Conservation (phyloP, 2,888 invertebrate species). For the Drosophila incognita region DNA sequence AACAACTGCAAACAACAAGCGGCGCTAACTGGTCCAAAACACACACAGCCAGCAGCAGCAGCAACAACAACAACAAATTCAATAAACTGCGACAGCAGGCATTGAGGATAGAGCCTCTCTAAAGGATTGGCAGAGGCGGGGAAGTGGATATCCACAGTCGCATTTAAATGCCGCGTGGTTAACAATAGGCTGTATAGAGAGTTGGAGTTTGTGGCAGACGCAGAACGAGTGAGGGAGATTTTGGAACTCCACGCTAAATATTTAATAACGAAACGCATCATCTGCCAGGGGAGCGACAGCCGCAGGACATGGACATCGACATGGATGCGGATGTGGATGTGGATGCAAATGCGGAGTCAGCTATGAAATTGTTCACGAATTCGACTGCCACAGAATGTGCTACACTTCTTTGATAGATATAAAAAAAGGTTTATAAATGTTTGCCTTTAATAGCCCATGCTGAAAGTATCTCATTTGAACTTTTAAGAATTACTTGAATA, state of each 20-base stretch:
- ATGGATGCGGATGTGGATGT: background rate
- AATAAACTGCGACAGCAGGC: conserved; percentile 46
- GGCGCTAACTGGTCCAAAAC: conserved; percentile 67
- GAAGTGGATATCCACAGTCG: conserved; percentile 19
- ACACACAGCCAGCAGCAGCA: conserved; percentile 28
- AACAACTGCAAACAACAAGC: conserved; percentile 16
- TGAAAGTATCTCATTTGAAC: background rate
- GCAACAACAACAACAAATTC: conserved; percentile 52
- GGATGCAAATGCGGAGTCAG: conserved; percentile 22
- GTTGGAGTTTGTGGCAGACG: background rate
- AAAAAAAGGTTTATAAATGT: background rate
- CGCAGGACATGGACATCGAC: conserved; percentile 43
- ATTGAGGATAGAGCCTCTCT: conserved; percentile 18
- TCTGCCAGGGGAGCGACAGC: conserved; percentile 42
- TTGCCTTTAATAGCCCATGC: background rate
- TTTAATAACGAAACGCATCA: conserved; percentile 73
- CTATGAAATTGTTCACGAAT: conserved; percentile 39
- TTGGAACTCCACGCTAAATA: conserved; percentile 54
- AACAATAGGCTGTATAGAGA: background rate
- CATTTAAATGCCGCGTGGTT: conserved; percentile 44
- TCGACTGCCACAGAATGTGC: background rate
- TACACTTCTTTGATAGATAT: background rate
- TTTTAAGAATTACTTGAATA: background rate
- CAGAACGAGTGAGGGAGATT: background rate
- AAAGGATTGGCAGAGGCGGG: background rate